Percentiles rank a stretch among this genome's conserved stretches.
phyloP scores from a whole-genome alignment of 2,797 vertebrate species.

The Cryptoprocta ferox region DNA sequence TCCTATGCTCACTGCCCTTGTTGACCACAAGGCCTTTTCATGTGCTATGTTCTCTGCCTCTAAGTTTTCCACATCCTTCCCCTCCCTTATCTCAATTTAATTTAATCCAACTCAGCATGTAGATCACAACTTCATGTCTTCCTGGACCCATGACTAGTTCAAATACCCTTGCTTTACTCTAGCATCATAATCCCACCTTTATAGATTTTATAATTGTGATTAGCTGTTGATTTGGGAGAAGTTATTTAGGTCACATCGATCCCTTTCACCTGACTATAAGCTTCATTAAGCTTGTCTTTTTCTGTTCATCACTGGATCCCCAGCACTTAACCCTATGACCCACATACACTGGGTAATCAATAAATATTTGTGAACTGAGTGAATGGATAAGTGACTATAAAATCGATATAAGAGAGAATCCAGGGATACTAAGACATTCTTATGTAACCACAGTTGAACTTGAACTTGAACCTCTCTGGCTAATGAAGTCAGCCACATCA shows the following conservation, averaged over 20 bases:
- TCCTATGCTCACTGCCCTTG: background rate
- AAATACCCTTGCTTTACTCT: background rate
- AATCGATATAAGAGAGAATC: background rate
- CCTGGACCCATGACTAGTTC: background rate
- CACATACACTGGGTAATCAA: background rate
- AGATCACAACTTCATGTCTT: background rate
- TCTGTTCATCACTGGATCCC: background rate
- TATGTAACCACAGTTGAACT: background rate
- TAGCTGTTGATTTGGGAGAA: background rate
- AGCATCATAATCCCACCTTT: background rate
- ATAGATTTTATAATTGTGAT: background rate
- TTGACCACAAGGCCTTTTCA: background rate
- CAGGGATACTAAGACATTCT: background rate
- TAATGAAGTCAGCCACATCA: background rate
- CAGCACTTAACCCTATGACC: background rate
- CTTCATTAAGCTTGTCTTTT: background rate
- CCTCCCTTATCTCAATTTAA: background rate
- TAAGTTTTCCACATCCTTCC: background rate
- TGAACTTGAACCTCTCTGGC: background rate
- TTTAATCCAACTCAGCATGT: background rate
- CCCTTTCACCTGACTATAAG: background rate
- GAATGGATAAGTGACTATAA: background rate
- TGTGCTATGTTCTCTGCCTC: background rate
- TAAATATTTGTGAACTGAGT: background rate
- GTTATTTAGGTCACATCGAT: background rate